Evolutionary conservation across 2,888 invertebrate species (phyloP), one percentile per base, ranked within the genome.

Genomic region (Rhodophaea formosa): DNA sequence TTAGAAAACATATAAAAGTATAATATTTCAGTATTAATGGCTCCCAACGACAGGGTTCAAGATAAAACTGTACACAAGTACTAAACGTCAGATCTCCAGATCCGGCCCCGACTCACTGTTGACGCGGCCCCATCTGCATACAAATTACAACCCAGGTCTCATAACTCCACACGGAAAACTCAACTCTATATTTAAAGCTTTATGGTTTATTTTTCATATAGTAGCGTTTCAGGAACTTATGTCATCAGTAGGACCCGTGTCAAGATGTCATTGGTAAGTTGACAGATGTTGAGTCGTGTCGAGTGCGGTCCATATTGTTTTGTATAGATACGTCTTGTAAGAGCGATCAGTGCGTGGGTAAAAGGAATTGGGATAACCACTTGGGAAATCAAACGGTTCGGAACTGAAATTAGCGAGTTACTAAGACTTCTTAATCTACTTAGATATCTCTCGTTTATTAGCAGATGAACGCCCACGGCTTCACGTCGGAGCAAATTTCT

Each of bases 51-150:
- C 39, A 39, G 39, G 39, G 39, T 39, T 6, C 3, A 3, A 62
- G 63, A 63, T 62, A 64, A 61, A 63, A 67, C 67, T 61, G 56
- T 61, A 54, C 54, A 59, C 65, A 61, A 66, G 63, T 62, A 69
- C 68, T 68, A 70, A 72, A 71, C 62, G 66, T 67, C 64, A 65
- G 53, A 65, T 59, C 59, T 64, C 59, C 39, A 39, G 70, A 67
- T 70, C 70, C 71, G 65, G 60, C 43, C 70, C 65, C 69, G 52
- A 66, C 70, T 69, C 71, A 63, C 61, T 63, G 69, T 65, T 70
- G 72, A 72, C 71, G 69, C 68, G 68, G 69, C 70, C 73, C 70
- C 69, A 72, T 68, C 69, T 72, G 67, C 69, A 74, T 75, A 69
- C 68, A 75, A 75, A 76, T 75, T 73, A 72, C 70, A 66, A 65